These are phyloP conservation scores for Villa cingulata DNA, from an alignment of 2,888 invertebrate genomes.

Conservation along the genomic window DNA sequence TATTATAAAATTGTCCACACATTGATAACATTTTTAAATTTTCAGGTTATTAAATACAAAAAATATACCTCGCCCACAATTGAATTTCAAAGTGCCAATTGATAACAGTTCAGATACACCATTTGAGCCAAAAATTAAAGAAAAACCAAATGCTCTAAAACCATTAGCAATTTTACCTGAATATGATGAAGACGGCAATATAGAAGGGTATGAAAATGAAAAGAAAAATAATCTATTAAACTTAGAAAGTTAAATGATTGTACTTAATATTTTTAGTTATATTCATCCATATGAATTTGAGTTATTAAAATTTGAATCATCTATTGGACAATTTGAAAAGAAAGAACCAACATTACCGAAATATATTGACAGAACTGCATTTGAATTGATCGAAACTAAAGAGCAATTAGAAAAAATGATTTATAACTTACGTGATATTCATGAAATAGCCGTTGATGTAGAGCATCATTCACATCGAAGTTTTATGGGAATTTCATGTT, in stretches of 20 bases:
- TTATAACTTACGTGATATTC: conserved; percentile 48
- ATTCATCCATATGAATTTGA: conserved; percentile 84
- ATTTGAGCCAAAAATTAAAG: conserved; percentile 70
- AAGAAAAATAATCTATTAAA: neutral
- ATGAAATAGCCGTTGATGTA: conserved; percentile 78
- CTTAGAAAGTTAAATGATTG: neutral
- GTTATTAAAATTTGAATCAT: conserved; percentile 55
- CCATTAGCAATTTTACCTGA: conserved; percentile 63
- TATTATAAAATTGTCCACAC: neutral
- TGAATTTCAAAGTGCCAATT: conserved; percentile 67
- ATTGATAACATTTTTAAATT: neutral
- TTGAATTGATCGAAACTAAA: conserved; percentile 53
- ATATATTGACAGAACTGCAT: conserved; percentile 46
- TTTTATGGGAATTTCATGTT: conserved; percentile 88
- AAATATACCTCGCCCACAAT: conserved; percentile 68
- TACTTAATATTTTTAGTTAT: conserved; percentile 40
- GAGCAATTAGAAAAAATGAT: conserved; percentile 51
- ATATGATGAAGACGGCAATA: conserved; percentile 47
- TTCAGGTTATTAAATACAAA: conserved; percentile 51
- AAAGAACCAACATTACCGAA: conserved; percentile 34
- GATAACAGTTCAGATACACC: conserved; percentile 61
- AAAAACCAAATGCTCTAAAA: conserved; percentile 78
- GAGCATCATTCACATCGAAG: conserved; percentile 87
- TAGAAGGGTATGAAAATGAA: conserved; percentile 35
- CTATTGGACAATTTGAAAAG: conserved; percentile 38